A percentile compares a stretch with the other conserved stretches of the same genome.
These are phyloP conservation scores for Crotalus horridus DNA, from an alignment of 2,113 vertebrate genomes.

Conservation along the genomic window DNA sequence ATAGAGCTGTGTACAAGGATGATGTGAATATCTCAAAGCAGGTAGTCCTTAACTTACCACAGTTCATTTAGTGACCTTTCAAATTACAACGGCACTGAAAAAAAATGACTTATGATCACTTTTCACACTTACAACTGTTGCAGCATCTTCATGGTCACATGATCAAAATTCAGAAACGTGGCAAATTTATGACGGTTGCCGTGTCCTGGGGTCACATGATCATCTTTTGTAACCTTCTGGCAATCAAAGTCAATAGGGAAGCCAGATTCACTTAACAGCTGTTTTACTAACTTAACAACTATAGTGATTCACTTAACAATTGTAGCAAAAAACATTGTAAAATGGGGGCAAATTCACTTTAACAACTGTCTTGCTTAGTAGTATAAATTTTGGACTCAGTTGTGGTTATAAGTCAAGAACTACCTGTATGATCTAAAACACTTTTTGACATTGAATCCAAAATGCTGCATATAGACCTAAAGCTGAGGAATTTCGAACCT, in stretches of 20 bases:
- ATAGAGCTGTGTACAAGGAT: not conserved
- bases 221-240: too few relatives aligned
- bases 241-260: not conserved
- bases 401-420: not conserved
- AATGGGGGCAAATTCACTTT: not conserved
- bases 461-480: not conserved
- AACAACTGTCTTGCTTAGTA: not conserved
- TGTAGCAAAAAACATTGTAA: not conserved
- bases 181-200: too few relatives aligned
- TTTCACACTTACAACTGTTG: too few relatives aligned
- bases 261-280: not conserved
- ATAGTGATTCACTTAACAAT: too few relatives aligned
- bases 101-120: too few relatives aligned
- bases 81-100: too few relatives aligned
- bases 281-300: too few relatives aligned
- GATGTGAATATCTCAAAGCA: not conserved
- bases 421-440: not conserved
- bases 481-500: not conserved
- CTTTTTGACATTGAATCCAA: not conserved
- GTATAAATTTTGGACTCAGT: not conserved
- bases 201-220: too few relatives aligned
- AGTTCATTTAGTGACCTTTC: too few relatives aligned
- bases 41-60: too few relatives aligned
- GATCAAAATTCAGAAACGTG: too few relatives aligned
- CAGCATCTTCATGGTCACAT: too few relatives aligned